Percentiles rank a stretch among this genome's conserved stretches.
These are phyloP conservation scores for Macrotus californicus DNA, from an alignment of 2,113 vertebrate species.

Conservation along the genomic window DNA sequence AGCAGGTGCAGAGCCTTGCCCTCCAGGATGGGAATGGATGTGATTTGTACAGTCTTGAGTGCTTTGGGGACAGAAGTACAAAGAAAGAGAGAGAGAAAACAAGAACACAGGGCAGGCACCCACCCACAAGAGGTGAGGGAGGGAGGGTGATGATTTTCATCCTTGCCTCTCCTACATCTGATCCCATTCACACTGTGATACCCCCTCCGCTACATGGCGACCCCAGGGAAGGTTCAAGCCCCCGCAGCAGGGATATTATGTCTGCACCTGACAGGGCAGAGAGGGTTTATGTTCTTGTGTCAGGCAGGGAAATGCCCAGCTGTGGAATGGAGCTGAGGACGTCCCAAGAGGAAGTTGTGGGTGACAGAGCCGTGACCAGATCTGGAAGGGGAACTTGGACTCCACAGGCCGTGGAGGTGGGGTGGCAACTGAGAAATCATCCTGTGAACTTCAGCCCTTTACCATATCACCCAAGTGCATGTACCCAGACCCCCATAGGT, in stretches of 20 bases:
- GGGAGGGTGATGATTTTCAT: fast-evolving
- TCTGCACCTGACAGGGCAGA: not conserved
- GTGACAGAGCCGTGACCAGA: not conserved
- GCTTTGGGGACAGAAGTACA: not conserved
- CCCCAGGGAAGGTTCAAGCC: not conserved
- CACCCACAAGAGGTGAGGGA: fast-evolving
- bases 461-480: fast-evolving
- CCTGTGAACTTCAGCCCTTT: fast-evolving
- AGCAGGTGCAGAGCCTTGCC: not conserved
- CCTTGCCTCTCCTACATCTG: too few species aligned
- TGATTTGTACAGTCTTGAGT: not conserved
- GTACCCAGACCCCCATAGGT: not conserved
- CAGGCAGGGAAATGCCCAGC: fast-evolving
- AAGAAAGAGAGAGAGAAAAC: too few species aligned
- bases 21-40: fast-evolving
- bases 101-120: fast-evolving
- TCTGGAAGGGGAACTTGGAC: not conserved
- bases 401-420: fast-evolving
- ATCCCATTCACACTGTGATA: not conserved
- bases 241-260: not conserved
- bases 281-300: too few species aligned
- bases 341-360: not conserved
- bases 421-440: not conserved
- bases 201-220: fast-evolving
- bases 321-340: not conserved